A percentile compares a stretch with the other conserved stretches of the same genome.
phyloP scores from a whole-genome alignment of 2,797 vertebrate genomes.

The Chaenodraco wilsoni region DNA sequence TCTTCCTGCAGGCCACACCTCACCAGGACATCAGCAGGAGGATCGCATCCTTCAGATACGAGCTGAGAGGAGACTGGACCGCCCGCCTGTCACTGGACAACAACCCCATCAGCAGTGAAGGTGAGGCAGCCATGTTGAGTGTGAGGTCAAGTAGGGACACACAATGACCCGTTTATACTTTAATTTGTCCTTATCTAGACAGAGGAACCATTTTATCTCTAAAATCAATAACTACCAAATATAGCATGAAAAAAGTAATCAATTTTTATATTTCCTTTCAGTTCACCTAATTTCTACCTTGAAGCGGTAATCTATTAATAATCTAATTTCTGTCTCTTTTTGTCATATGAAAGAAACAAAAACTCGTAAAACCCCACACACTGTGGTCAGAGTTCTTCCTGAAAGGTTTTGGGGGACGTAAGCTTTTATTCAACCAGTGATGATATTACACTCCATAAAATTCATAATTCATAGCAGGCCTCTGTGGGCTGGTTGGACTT shows the following conservation, averaged over 20 bases:
- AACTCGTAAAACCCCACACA: background rate
- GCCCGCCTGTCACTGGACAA: constrained; percentile 82
- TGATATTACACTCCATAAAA: constrained; percentile 36
- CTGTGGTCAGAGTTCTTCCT: constrained; percentile 1
- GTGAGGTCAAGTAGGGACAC: constrained; percentile 3
- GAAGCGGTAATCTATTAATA: background rate
- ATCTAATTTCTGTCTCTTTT: background rate
- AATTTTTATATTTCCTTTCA: background rate
- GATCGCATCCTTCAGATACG: constrained; percentile 91
- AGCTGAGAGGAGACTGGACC: constrained; percentile 87
- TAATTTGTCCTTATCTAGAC: background rate
- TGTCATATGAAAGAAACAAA: background rate
- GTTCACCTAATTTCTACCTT: background rate
- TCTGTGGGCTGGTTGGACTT: constrained; percentile 63
- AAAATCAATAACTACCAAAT: background rate
- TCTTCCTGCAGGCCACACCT: constrained; percentile 92
- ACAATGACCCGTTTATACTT: background rate
- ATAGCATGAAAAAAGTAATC: no score
- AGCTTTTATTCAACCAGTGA: constrained; percentile 1
- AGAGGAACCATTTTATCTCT: background rate
- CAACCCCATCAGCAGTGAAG: constrained; percentile 79
- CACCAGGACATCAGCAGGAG: constrained; percentile 93
- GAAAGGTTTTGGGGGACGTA: constrained; percentile 5
- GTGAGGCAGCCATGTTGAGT: constrained; percentile 73
- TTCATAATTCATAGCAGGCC: constrained; percentile 58